Evolutionary conservation across 2,888 invertebrate species (phyloP).

Genomic region (Carterocephalus palaemon): DNA sequence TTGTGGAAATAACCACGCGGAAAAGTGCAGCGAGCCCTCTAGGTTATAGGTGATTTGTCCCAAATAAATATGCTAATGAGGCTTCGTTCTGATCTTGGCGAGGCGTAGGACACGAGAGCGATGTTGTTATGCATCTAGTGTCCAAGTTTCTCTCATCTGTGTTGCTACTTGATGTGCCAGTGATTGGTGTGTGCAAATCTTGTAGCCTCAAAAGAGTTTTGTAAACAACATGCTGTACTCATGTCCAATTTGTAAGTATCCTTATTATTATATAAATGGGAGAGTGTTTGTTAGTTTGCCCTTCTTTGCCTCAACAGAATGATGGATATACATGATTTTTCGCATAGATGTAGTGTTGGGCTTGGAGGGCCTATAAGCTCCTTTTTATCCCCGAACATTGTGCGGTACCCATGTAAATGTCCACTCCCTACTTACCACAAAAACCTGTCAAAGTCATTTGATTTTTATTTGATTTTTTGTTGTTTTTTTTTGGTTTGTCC

Average conservation of each 20-base stretch:
- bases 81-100: slow-evolving; percentile 35
- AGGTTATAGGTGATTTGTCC: slow-evolving; percentile 60
- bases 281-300: too few species aligned
- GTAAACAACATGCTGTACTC: not conserved
- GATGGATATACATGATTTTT: too few species aligned
- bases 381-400: too few species aligned
- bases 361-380: too few species aligned
- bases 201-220: slow-evolving; percentile 5
- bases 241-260: slow-evolving; percentile 8
- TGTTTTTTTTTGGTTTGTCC: too few species aligned
- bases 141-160: slow-evolving; percentile 12
- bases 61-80: slow-evolving; percentile 51
- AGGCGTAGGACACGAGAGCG: slow-evolving; percentile 23
- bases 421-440: too few species aligned
- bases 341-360: too few species aligned
- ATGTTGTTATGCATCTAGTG: slow-evolving; percentile 18
- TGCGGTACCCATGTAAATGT: too few species aligned
- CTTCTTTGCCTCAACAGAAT: too few species aligned
- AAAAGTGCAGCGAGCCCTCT: slow-evolving; percentile 58
- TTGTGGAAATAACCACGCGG: slow-evolving; percentile 61
- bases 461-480: too few species aligned
- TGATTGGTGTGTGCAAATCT: slow-evolving; percentile 4
- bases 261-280: not conserved
- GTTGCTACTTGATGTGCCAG: slow-evolving; percentile 6
- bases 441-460: too few species aligned